Evolutionary conservation across 2,888 invertebrate species (phyloP), one percentile per base, ranked within the genome.

Genomic region (Thysanoteuthis rhombus): DNA sequence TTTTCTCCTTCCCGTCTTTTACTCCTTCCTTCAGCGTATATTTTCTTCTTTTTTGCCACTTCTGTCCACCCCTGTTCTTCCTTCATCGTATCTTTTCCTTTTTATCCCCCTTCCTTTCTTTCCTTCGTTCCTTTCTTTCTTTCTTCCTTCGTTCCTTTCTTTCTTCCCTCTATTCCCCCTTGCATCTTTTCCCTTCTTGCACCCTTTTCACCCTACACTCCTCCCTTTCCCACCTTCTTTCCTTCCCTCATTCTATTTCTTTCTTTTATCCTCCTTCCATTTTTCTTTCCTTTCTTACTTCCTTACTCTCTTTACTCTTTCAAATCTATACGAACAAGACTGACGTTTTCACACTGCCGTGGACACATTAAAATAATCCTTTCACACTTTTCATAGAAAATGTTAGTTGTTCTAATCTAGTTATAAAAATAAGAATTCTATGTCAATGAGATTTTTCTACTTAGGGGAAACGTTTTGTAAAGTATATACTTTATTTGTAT

Each of bases 141-240:
- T 47, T 36, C 89, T 92, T 25, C 90, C 90, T 36, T 39, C 75
- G 16, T 92, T 90, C 16, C 22, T 89, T 28, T 38, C 25, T 38
- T 22, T 40, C 1, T 40, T 1, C 16, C 22, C 92, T 92, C 6
- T 92, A 4, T 28, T 12, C 40, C 16, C 19, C 12, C 19, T 40
- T 10, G 1, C n/a, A 25, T 38, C 2, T n/a, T 92, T 38, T 42
- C 28, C 19, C 28, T 42, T 40, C 39, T 10, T 42, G 10, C 28
- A 1, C 93, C n/a, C 25, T 22, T 38, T 47, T 32, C n/a, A 36
- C 93, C 93, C 92, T 58, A 91, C 92, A 91, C 89, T 6, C 94
- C 95, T 40, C 94, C 94, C 28, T 93, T 89, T 39, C 95, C 94
- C 8, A 58, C 45, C 3, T 90, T 47, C 28, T 95, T 95, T 32